Percentiles rank a stretch among this genome's conserved stretches.
phyloP scores from a whole-genome alignment of 2,888 invertebrate species.

The Lepidocyrtoides sp. region DNA sequence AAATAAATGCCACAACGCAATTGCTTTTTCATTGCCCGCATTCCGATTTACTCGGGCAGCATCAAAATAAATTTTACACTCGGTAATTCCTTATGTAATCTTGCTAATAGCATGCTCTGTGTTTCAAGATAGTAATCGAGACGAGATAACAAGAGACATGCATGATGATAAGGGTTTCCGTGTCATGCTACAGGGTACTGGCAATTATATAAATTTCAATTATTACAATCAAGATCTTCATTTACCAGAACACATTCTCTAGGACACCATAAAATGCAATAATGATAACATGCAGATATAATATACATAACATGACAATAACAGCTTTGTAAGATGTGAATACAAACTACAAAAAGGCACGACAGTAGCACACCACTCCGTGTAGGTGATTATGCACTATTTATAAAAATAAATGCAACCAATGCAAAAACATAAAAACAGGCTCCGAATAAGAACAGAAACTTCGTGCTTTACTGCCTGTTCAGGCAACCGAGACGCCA shows the following conservation, averaged over 20 bases:
- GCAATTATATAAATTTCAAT: background rate
- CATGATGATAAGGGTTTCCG: background rate
- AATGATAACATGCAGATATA: background rate
- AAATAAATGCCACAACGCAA: no score
- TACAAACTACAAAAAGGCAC: background rate
- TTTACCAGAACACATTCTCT: slow-evolving; percentile 62
- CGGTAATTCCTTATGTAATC: background rate
- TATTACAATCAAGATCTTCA: slow-evolving; percentile 55
- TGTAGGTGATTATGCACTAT: slow-evolving; percentile 63
- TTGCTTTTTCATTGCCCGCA: background rate
- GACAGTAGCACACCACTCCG: background rate
- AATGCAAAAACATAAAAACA: slow-evolving; percentile 54
- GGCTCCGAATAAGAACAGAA: slow-evolving; percentile 41
- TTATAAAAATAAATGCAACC: slow-evolving; percentile 69
- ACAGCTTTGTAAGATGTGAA: no score
- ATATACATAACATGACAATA: slow-evolving; percentile 10
- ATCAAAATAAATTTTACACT: background rate
- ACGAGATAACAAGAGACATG: background rate
- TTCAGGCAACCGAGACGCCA: slow-evolving; percentile 14
- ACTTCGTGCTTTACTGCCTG: slow-evolving; percentile 49
- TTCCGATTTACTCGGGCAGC: background rate
- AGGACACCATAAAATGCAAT: background rate
- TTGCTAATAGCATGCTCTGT: background rate
- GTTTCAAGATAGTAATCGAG: background rate
- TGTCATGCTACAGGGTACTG: background rate